Evolutionary conservation across 2,113 vertebrate genomes (phyloP).

Genomic region (Butorides virescens): DNA sequence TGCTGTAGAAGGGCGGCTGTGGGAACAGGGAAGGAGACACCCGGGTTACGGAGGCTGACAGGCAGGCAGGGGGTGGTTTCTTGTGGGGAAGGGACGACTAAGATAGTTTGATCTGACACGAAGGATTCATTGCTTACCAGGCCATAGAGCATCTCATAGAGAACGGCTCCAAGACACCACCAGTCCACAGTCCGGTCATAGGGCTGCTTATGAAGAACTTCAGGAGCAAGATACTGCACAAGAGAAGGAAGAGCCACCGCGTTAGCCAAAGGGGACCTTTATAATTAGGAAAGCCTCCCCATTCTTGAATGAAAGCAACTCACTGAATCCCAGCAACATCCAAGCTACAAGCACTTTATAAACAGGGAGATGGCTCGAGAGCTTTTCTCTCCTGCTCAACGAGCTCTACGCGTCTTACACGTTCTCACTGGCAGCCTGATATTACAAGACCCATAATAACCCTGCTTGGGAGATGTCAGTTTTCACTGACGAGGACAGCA

Average conservation of each 20-base stretch:
- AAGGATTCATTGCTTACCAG: constrained; percentile 79
- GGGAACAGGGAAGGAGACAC: not conserved
- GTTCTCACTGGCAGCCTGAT: not conserved
- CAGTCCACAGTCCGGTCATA: constrained; percentile 98
- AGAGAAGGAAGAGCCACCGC: not conserved
- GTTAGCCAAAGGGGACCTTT: not conserved
- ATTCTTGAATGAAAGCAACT: not conserved
- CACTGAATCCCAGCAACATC: not conserved
- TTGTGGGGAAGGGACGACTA: rapidly evolving
- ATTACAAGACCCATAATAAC: not conserved
- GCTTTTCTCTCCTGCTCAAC: not conserved
- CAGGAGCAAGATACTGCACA: constrained; percentile 93
- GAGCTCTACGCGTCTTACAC: not conserved
- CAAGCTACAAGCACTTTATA: not conserved
- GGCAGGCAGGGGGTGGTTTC: not conserved
- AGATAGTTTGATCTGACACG: not conserved
- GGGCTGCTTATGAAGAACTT: constrained; percentile 97
- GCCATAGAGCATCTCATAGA: constrained; percentile 98
- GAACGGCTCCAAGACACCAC: constrained; percentile 97
- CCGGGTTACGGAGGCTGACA: not conserved
- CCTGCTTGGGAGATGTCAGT: not conserved
- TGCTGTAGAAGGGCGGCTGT: constrained; percentile 97
- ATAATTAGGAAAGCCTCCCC: not conserved
- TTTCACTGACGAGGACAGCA: not conserved
- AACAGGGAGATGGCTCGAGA: not conserved